Base-by-base conservation (phyloP, 2,797 vertebrate genomes). In the Acridotheres tristis region DNA sequence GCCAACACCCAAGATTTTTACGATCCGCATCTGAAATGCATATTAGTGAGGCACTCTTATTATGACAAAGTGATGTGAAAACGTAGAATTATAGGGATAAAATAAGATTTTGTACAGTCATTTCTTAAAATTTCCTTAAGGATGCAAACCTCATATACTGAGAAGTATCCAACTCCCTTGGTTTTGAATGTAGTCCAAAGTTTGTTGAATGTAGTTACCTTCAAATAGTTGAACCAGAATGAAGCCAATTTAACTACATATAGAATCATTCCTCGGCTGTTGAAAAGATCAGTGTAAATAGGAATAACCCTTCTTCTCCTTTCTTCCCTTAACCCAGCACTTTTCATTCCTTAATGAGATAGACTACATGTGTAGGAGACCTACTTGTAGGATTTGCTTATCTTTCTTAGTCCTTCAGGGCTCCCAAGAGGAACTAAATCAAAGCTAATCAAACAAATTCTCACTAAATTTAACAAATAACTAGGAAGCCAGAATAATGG, bases 391-490 rank as follows among this genome's bases (percentile, higher is more conserved):
- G 42, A 61, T 93, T 86, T 94, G 32, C 85, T 96, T 90, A 85
- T 90, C 58, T 88, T 76, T 81, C 55, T 79, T 25, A 82, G 84
- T 76, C 81, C 91, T 83, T 77, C 65, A 68, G 87, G 88, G 90
- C 57, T 96, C 87, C 85, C 88, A 76, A 67, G 94, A 80, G 86
- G 61, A 94, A 69, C 66, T 82, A 93, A 85, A 96, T 82, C 57
- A 96, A 92, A 87, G 72, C 13, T 91, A 96, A 97, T 91, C 66
- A 92, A 88, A 96, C 42, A 87, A 93, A 92, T 57, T 94, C 69
- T 88, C 95, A 90, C 88, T 87, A 94, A 94, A 94, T 97, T 96
- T 96, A 96, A 96, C 93, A 94, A 94, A 96, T 88, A 96, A 84
- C 74, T 62, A 82, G 83, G 75, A 95, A 94, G 51, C 42, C 43